These are phyloP conservation scores for Tarsius wallacei DNA, from an alignment of 2,797 vertebrate genomes.

Conservation along the genomic window DNA sequence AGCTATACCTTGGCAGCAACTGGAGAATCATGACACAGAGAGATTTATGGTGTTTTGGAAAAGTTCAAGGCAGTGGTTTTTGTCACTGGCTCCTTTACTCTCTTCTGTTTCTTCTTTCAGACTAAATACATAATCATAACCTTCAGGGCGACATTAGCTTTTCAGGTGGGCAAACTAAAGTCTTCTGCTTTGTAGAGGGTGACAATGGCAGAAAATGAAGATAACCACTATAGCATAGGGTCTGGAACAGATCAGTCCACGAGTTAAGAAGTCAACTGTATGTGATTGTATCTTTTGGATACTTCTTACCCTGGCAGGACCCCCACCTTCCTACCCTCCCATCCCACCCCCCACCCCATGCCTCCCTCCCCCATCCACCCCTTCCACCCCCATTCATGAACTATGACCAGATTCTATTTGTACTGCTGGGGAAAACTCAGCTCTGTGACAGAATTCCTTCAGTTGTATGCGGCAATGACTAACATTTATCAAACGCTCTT, in stretches of 20 bases:
- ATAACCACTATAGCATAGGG: neutral
- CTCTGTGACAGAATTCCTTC: neutral
- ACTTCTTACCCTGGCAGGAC: neutral
- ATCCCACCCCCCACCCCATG: no score
- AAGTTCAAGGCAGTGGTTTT: conserved; percentile 66
- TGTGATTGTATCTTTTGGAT: neutral
- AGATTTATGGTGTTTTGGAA: conserved; percentile 16
- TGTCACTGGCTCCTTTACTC: neutral
- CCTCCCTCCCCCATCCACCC: no score
- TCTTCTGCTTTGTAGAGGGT: neutral
- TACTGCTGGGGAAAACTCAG: neutral
- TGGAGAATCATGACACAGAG: neutral
- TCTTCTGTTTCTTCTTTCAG: conserved; percentile 11
- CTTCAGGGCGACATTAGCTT: conserved; percentile 28
- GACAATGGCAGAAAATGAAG: conserved; percentile 1
- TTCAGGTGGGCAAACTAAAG: neutral
- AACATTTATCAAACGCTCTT: neutral
- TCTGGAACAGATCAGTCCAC: neutral
- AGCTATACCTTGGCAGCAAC: neutral
- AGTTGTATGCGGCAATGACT: neutral
- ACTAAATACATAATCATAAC: neutral
- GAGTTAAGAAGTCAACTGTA: neutral
- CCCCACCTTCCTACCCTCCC: no score
- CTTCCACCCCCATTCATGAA: neutral
- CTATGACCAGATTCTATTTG: neutral